Base-by-base conservation (phyloP, 2,113 vertebrate species). In the Oncorhynchus nerka region DNA sequence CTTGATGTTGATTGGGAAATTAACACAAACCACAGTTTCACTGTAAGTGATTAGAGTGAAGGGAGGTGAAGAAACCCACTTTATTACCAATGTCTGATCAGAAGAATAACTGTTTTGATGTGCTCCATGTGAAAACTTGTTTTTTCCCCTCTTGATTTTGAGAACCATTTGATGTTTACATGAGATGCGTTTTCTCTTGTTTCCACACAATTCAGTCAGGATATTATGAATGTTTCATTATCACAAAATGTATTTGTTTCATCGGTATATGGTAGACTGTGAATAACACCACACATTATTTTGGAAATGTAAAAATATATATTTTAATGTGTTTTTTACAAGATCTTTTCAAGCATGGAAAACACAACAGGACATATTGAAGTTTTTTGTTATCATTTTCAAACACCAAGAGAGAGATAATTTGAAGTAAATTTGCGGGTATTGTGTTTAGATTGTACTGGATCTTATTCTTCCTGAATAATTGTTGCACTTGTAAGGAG, bases 161-260 rank as follows among this genome's bases (percentile, higher is more conserved):
- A 55, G 5, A 55, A 55, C 12, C 51, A 55, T 55, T 55, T 55
- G 51, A 55, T 55, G 16, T 55, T 55, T 55, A 55, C 51, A 55
- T 55, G 51, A 55, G 51, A 16, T 55, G 51, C 1, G 16, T 55
- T 55, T 55, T 55, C 51, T 55, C 51, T 55, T 55, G 16, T 55
- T 55, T 19, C 3, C 5, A 19, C n/a, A 16, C 61, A n/a, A 12
- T 64, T 11, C 6, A 26, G 22, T 22, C 20, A 22, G 24, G 20
- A 64, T 64, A 64, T 64, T 9, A 28, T 30, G 65, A 67, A 67
- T 67, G 65, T 67, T 67, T 67, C 65, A 67, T 55, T 19, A 55
- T 55, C 51, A 55, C 51, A 55, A 15, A 55, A 19, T 67, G 1
- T 22, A 7, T 28, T 22, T 28, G 65, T 67, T 28, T 26, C 11